A percentile compares a stretch with the other conserved stretches of the same genome.
Conservation (phyloP, 2,888 invertebrate species). For the Limenitis arthemis region DNA sequence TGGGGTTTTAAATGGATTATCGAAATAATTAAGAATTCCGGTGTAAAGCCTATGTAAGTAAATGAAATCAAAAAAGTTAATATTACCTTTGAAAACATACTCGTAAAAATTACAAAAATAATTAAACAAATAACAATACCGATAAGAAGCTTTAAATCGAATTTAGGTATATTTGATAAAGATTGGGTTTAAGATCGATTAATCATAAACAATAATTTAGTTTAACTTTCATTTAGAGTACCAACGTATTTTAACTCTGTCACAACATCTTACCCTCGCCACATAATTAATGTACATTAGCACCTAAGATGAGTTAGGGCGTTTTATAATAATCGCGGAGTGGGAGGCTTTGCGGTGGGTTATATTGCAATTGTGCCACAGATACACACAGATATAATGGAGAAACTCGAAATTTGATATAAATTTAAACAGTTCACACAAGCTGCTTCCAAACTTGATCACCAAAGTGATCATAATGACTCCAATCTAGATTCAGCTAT, state of each 20-base stretch:
- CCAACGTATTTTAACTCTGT: conserved; percentile 46
- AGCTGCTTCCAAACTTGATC: no score
- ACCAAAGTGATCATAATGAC: no score
- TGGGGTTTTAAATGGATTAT: no score
- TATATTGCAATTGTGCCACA: conserved; percentile 35
- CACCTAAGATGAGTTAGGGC: conserved; percentile 49
- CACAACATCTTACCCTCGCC: conserved; percentile 47
- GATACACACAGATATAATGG: conserved; percentile 30
- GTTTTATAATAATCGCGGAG: conserved; percentile 48
- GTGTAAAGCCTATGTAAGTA: no score
- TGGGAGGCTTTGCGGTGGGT: conserved; percentile 40
- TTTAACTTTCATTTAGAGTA: conserved; percentile 32
- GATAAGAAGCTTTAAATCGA: no score
- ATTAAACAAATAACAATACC: no score
- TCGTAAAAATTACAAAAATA: no score
- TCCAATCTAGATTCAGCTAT: no score
- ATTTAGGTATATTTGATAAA: no score
- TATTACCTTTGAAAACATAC: no score
- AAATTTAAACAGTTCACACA: neutral
- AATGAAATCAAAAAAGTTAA: no score
- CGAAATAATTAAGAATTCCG: no score
- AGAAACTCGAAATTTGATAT: neutral
- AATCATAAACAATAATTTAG: conserved; percentile 24
- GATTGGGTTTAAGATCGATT: conserved; percentile 11
- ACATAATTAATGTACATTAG: conserved; percentile 60